Evolutionary conservation across 2,113 vertebrate genomes (phyloP).

Genomic region (Gymnorhina tibicen): DNA sequence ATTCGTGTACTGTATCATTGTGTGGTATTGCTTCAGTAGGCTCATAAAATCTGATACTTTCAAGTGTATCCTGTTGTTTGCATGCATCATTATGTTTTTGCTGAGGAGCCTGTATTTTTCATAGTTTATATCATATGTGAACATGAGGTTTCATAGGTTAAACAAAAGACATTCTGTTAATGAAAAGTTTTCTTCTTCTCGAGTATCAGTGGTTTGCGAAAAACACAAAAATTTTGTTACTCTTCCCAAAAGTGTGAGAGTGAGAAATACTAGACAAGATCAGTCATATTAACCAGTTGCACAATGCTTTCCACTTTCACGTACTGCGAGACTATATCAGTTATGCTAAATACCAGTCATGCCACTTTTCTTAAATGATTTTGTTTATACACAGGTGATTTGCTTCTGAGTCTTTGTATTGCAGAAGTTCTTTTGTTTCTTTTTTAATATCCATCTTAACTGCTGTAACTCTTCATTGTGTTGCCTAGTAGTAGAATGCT

Average conservation of each 20-base stretch:
- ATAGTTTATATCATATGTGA: not conserved
- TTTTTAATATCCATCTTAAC: not conserved
- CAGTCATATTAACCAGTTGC: not conserved
- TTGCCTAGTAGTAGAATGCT: not conserved
- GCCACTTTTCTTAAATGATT: not conserved
- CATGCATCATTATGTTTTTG: not conserved
- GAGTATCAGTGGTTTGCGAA: not conserved
- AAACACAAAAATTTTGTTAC: not conserved
- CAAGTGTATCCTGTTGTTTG: not conserved
- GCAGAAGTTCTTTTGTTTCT: not conserved
- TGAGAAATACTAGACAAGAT: not conserved
- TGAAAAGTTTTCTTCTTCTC: not conserved
- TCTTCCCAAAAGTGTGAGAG: not conserved
- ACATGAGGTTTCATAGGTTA: not conserved
- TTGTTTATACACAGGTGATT: not conserved
- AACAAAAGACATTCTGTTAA: not conserved
- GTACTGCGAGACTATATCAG: not conserved
- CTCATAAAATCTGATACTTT: not conserved
- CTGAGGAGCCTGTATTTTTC: not conserved
- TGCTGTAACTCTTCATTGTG: not conserved
- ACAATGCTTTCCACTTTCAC: not conserved
- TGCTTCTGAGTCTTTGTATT: not conserved
- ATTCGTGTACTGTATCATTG: not conserved
- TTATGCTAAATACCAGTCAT: not conserved
- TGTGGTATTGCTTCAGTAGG: not conserved